A percentile compares a stretch with the other conserved stretches of the same genome.
phyloP scores from a whole-genome alignment of 1,140 invertebrate species.

The Diplogasteroides magnus region DNA sequence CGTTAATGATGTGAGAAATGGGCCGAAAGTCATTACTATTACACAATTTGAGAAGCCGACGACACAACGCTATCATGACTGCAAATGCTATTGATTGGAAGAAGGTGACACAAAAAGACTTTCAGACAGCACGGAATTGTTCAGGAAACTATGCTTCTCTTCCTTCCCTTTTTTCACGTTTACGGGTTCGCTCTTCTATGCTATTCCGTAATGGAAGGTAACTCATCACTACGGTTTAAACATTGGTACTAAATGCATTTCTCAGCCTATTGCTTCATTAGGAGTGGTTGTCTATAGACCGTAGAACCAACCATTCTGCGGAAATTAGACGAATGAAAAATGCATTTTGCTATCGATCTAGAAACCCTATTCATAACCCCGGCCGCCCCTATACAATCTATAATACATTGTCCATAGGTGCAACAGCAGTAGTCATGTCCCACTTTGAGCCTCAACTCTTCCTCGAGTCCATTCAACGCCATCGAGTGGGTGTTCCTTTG shows the following conservation, averaged over 20 bases:
- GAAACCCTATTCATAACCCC: too few relatives aligned
- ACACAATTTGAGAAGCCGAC: not conserved
- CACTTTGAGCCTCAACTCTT: slow-evolving; percentile 28
- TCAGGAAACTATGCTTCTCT: slow-evolving; percentile 25
- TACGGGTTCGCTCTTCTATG: slow-evolving; percentile 23
- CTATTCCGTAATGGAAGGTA: not conserved
- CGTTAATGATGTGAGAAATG: slow-evolving; percentile 16
- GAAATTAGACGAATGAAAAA: too few relatives aligned
- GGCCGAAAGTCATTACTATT: not conserved
- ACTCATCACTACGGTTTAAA: not conserved
- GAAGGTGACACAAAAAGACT: not conserved
- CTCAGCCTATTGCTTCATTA: too few relatives aligned
- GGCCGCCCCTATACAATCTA: slow-evolving; percentile 12
- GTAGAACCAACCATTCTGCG: too few relatives aligned
- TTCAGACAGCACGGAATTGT: not conserved
- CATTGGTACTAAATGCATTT: too few relatives aligned
- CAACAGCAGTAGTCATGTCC: slow-evolving; percentile 12
- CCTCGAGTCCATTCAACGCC: slow-evolving; percentile 22
- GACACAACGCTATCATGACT: too few relatives aligned
- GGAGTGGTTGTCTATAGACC: too few relatives aligned
- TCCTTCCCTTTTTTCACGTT: slow-evolving; percentile 34
- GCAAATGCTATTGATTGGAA: not conserved
- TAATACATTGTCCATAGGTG: slow-evolving; percentile 14
- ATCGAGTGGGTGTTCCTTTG: slow-evolving; percentile 25
- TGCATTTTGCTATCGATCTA: too few relatives aligned